Base-by-base conservation (phyloP, 2,113 vertebrate genomes). In the Platysternon megacephalum region DNA sequence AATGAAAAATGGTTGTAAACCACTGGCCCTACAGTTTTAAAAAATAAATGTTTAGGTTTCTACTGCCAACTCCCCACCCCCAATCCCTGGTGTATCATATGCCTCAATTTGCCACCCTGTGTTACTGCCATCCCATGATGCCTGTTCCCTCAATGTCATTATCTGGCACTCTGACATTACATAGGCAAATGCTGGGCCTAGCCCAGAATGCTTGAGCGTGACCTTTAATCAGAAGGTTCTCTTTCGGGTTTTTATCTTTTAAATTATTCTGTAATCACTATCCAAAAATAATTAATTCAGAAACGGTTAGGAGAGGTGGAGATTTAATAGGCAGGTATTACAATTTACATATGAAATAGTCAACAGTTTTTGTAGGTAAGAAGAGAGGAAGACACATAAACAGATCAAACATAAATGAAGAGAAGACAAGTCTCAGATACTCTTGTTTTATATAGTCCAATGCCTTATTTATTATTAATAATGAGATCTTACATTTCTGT, bases 381-480 rank as follows among this genome's bases (percentile, higher is more conserved):
- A 87, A 76, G 21, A 65, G 79, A 83, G 42, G 32, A 56, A 81
- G 48, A 39, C 82, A 44, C 76, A 5, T 83, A 72, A 84, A 79
- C 44, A 48, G 91, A 78, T 78, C 83, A 87, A 52, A 5, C 17
- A 39, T 3, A 79, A 61, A 83, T 29, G 82, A 93, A 39, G 82
- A 89, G 93, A 87, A 94, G 86, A 90, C 82, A 74, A 56, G 83
- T 81, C 72, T 84, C 83, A 65, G 86, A 44, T 58, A 84, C 52
- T 21, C 82, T 81, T 56, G 82, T 91, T 94, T 91, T 61, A 89
- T 44, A 44, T 17, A 42, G 52, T 53, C 0, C 87, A 46, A 79
- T 86, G 51, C 79, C 61, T 91, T 79, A 28, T 32, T 91, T 88
- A 88, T 86, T 76, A 24, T 85, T 93, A 65, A 56, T 86, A 95